These are phyloP conservation scores for Thryonomys swinderianus DNA, from an alignment of 2,113 vertebrate species.

Conservation along the genomic window DNA sequence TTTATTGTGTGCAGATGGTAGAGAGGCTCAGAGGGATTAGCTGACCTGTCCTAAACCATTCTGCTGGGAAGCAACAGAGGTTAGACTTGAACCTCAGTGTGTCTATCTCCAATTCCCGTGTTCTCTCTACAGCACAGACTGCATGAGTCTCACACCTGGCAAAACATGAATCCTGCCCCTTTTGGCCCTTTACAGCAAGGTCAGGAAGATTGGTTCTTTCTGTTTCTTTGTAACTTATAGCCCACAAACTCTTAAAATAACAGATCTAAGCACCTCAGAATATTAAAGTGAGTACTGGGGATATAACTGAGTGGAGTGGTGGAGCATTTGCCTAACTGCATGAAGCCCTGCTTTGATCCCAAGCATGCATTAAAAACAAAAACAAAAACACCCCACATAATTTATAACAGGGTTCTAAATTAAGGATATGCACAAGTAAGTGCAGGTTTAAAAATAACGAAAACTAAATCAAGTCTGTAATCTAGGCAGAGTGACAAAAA, in stretches of 20 bases:
- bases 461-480: neutral
- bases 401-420: neutral
- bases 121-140: neutral
- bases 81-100: neutral
- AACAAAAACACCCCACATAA: neutral
- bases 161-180: neutral
- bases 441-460: neutral
- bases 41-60: neutral
- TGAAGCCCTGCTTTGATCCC: neutral
- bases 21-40: neutral
- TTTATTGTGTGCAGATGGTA: neutral
- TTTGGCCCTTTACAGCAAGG: neutral
- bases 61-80: neutral
- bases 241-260: neutral
- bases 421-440: neutral
- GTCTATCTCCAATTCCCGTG: neutral
- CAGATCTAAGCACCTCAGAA: neutral
- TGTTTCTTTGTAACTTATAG: constrained; percentile 8
- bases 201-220: neutral
- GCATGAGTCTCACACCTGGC: neutral
- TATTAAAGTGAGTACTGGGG: neutral
- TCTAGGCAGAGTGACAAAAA: neutral
- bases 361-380: neutral
- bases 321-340: neutral
- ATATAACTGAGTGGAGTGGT: neutral